A percentile compares a stretch with the other conserved stretches of the same genome.
Evolutionary conservation across 2,888 invertebrate genomes (phyloP).

Genomic region (Pantelozetes paolii): DNA sequence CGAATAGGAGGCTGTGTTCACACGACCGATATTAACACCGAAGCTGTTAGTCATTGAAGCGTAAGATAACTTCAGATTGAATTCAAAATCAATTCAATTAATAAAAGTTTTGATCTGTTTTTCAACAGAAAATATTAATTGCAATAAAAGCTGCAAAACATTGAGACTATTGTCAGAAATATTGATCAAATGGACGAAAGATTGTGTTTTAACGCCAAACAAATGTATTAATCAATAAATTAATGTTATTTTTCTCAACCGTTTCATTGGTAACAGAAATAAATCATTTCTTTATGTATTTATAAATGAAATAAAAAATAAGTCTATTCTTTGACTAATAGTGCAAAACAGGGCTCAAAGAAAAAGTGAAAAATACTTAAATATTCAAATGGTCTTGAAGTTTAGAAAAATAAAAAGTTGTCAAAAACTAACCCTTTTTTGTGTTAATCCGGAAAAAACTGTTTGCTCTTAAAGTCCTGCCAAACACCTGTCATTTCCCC

Average conservation of each 20-base stretch:
- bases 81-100: not conserved
- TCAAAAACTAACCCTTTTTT: too few species aligned
- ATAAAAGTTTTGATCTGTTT: not conserved
- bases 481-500: too few species aligned
- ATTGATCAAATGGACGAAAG: too few species aligned
- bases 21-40: not conserved
- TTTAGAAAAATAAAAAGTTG: too few species aligned
- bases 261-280: slow-evolving; percentile 25
- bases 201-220: too few species aligned
- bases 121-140: not conserved
- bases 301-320: too few species aligned
- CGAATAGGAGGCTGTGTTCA: not conserved
- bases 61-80: slow-evolving; percentile 25
- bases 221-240: slow-evolving; percentile 8
- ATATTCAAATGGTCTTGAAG: too few species aligned
- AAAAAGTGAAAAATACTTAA: too few species aligned
- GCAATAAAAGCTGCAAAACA: not conserved
- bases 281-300: not conserved
- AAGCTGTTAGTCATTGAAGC: not conserved
- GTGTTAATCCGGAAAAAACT: too few species aligned
- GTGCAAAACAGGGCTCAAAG: too few species aligned
- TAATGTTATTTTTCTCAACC: slow-evolving; percentile 6
- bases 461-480: too few species aligned
- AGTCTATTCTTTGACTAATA: too few species aligned
- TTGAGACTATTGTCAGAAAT: not conserved